A percentile compares a stretch with the other conserved stretches of the same genome.
Conservation (phyloP, 2,888 invertebrate genomes). For the Halictus quadricinctus region DNA sequence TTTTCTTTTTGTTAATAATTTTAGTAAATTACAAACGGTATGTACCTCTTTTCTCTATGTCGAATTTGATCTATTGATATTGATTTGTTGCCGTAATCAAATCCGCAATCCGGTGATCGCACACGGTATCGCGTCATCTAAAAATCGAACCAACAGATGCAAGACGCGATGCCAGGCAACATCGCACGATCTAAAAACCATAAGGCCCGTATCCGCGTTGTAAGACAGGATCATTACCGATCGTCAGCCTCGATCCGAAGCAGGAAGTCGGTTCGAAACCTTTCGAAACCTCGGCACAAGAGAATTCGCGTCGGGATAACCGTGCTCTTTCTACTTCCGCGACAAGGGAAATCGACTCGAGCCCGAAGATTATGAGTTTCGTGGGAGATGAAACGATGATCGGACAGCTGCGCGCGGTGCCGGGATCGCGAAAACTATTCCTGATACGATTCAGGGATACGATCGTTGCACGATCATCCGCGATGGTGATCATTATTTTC, state of each 20-base stretch:
- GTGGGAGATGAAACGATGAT: slow-evolving; percentile 30
- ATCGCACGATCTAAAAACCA: not conserved
- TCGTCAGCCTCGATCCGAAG: slow-evolving; percentile 39
- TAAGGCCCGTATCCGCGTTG: not conserved
- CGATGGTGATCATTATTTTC: not conserved
- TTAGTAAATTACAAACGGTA: too few species aligned
- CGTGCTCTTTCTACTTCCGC: slow-evolving; percentile 37
- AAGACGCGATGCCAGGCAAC: not conserved
- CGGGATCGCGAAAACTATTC: not conserved
- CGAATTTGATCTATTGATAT: too few species aligned
- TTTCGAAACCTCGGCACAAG: slow-evolving; percentile 23
- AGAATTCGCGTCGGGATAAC: slow-evolving; percentile 5
- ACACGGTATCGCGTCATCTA: too few species aligned
- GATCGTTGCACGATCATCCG: slow-evolving; percentile 18
- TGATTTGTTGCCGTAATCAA: too few species aligned
- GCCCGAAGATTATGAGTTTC: slow-evolving; percentile 36
- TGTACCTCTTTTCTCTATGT: too few species aligned
- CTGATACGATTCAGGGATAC: slow-evolving; percentile 1
- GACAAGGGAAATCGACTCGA: slow-evolving; percentile 42
- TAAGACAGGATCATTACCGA: slow-evolving; percentile 60
- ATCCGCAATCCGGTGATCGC: too few species aligned
- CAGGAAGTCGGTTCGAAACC: slow-evolving; percentile 58
- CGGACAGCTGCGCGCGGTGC: not conserved
- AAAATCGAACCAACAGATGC: too few species aligned
- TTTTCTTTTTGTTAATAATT: too few species aligned